Base-by-base conservation (phyloP, 2,888 invertebrate species). In the Tethea ocularis region DNA sequence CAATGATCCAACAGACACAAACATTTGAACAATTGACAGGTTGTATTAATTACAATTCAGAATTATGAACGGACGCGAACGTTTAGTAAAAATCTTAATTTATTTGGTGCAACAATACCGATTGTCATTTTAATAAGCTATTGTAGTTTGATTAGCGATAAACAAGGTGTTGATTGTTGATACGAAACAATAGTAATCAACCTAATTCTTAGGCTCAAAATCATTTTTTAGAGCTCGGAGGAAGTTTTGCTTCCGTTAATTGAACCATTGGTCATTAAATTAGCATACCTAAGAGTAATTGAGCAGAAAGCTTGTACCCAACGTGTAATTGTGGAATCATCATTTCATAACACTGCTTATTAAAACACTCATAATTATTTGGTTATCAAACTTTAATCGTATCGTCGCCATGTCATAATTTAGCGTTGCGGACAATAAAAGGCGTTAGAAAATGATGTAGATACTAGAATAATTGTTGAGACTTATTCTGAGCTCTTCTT, bases 21-120 rank as follows among this genome's bases (percentile, higher is more conserved):
- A 71, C 70, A 75, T 68, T 77, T 69, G 82, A 82, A 87, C 84
- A 84, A 87, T 86, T 74, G 84, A 74, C 74, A 74, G 71, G 68
- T 64, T 74, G 75, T 77, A 46, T 82, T 85, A 86, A 87, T 87
- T 84, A 75, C 75, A 71, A 84, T 84, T 81, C 77, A 77, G 70
- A 82, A 86, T 84, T 86, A 82, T 82, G 72, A 82, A 82, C 82
- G 85, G 84, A 83, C 78, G 78, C 79, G 68, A 77, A 68, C 68
- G 20, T 46, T 15, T 61, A 64, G 62, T 68, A 61, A 69, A 64
- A 61, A 10, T n/a, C 46, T 10, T 71, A 63, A 75, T 71, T 64
- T 67, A 69, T 77, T 77, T 71, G 67, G 71, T 67, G 63, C 29
- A 23, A 51, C 33, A 46, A 51, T 33, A 46, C 67, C 69, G 53